These are phyloP conservation scores for Epinephelus moara DNA, from an alignment of 2,113 vertebrate species.

Conservation along the genomic window DNA sequence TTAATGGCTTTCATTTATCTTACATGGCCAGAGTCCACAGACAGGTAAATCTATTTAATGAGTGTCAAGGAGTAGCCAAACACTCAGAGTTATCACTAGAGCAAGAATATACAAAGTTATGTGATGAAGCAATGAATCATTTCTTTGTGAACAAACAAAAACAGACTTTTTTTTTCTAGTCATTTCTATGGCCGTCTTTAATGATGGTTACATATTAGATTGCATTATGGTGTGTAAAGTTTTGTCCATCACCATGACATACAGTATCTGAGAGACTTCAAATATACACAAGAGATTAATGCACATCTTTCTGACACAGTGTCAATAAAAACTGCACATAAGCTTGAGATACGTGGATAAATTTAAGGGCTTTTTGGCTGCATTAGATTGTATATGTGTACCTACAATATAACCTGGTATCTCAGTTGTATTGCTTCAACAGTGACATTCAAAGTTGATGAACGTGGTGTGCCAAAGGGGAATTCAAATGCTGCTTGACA, in stretches of 20 bases:
- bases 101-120: background rate
- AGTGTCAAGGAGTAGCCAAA: background rate
- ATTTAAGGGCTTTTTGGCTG: background rate
- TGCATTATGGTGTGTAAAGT: background rate
- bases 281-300: background rate
- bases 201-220: background rate
- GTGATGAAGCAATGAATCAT: background rate
- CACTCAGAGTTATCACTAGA: background rate
- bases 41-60: background rate
- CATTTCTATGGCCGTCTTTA: background rate
- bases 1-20: slow-evolving; percentile 9
- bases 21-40: background rate
- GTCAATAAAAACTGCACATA: background rate
- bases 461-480: background rate
- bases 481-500: too few species aligned
- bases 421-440: too few species aligned
- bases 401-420: too few species aligned
- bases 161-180: background rate
- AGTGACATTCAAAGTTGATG: background rate
- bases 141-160: background rate
- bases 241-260: background rate
- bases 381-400: background rate
- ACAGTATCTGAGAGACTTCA: background rate
- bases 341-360: background rate
- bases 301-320: too few species aligned